phyloP scores from a whole-genome alignment of 1,140 invertebrate species.

The Bombus sibiricus region DNA sequence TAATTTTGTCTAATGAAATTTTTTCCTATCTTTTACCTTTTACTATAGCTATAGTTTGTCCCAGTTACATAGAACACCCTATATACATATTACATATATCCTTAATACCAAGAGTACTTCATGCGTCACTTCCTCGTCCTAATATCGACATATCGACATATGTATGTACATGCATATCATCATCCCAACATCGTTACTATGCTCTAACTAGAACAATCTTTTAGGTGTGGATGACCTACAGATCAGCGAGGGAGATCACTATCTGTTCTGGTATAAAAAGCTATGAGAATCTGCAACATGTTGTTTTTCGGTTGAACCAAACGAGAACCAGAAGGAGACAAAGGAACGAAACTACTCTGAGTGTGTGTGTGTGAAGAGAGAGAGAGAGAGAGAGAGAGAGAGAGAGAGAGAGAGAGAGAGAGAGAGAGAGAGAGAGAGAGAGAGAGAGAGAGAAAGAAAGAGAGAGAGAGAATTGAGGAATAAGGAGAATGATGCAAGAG shows the following conservation, averaged over 20 bases:
- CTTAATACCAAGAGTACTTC: too few relatives aligned
- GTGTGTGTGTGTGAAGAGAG: background rate
- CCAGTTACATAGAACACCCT: too few relatives aligned
- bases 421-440: too few relatives aligned
- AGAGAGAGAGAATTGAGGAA: background rate
- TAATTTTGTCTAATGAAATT: too few relatives aligned
- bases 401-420: background rate
- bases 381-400: too few relatives aligned
- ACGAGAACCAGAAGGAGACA: background rate
- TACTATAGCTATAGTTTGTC: too few relatives aligned
- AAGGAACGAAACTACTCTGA: background rate
- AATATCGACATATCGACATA: too few relatives aligned
- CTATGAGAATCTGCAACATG: constrained; percentile 84
- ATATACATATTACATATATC: too few relatives aligned
- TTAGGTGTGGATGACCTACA: constrained; percentile 92
- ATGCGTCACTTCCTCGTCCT: too few relatives aligned
- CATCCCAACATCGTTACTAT: background rate
- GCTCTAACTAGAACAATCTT: constrained; percentile 33
- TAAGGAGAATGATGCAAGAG: background rate
- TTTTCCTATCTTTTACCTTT: too few relatives aligned
- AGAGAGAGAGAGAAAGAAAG: too few relatives aligned
- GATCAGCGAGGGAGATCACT: constrained; percentile 92
- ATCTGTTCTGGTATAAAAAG: constrained; percentile 96
- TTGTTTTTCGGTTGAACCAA: constrained; percentile 18
- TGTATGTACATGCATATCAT: too few relatives aligned